Base-by-base conservation (phyloP, 1,140 invertebrate genomes). In the Prorops nasuta region DNA sequence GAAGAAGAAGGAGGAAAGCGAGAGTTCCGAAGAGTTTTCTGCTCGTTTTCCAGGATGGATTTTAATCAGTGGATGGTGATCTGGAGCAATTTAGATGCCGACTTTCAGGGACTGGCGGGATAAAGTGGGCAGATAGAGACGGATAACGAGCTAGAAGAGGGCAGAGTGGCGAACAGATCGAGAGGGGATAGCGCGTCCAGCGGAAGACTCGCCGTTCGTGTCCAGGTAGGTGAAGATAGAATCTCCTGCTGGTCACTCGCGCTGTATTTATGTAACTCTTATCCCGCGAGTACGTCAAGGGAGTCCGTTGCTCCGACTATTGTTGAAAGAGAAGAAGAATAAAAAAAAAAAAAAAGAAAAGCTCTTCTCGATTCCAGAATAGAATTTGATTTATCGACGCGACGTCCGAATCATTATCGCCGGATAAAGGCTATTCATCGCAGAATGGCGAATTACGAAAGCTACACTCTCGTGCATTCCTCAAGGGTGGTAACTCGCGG, bases 51-150 rank as follows among this genome's bases (percentile, higher is more conserved):
- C 4, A 4, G 24, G 24, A 4, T 28, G 24, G 4, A 28, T 10
- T 6, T 28, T 10, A 51, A 54, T 58, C 43, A 49, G 24, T 1
- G 40, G 9, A 4, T 38, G 32, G 24, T 52, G 46, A 59, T 61
- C 57, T 47, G 46, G 14, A 53, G 20, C 35, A 60, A 47, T 58
- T 61, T 59, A 60, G 49, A 61, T 56, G 36, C 45, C 42, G 31
- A 20, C 46, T 61, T 35, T 53, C 49, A 16, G 37, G 22, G 48
- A 19, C 3, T 14, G 16, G 17, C 36, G 31, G 4, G 36, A 35
- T 20, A 18, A 45, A 28, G 43, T 32, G 43, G 32, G 19, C 24
- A 15, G 32, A 24, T 31, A 37, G 32, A 20, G 16, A 34, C 18
- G 36, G 36, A 37, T 37, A 37, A 37, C 12, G 39, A 21, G n/a